phyloP scores from a whole-genome alignment of 2,888 invertebrate genomes.

The Drosophila neoperkinsi region DNA sequence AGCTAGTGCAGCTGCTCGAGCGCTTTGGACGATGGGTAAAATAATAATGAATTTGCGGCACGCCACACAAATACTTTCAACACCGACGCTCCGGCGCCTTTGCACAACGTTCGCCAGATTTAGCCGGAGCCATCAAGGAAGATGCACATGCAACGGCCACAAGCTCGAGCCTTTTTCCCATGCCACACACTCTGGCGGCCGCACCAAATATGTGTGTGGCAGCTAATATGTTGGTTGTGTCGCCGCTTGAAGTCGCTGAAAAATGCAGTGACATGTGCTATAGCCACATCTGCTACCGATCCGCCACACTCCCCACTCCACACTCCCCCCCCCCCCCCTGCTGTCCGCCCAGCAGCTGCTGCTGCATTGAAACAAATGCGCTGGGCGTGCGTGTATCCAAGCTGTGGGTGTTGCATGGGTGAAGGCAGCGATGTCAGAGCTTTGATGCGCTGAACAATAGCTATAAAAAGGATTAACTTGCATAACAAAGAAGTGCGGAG shows the following conservation, averaged over 20 bases:
- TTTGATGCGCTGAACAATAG: constrained; percentile 78
- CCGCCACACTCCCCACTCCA: neutral
- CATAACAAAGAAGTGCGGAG: constrained; percentile 71
- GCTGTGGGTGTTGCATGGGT: neutral
- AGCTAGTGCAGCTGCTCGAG: constrained; percentile 34
- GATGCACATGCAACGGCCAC: constrained; percentile 71
- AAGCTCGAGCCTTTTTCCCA: constrained; percentile 9
- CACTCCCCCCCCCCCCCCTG: neutral
- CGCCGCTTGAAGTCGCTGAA: constrained; percentile 73
- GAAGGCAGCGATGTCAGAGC: constrained; percentile 45
- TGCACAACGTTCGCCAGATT: constrained; percentile 73
- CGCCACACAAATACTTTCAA: constrained; percentile 74
- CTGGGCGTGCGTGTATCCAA: constrained; percentile 53
- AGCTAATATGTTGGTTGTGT: constrained; percentile 78
- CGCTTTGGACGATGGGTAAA: constrained; percentile 47
- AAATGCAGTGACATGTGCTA: constrained; percentile 81
- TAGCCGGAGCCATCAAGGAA: constrained; percentile 70
- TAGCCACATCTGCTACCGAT: constrained; percentile 48
- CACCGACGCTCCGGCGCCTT: constrained; percentile 43
- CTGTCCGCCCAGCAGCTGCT: constrained; percentile 15
- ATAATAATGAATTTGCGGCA: constrained; percentile 81
- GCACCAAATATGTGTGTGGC: constrained; percentile 57
- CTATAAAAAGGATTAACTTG: constrained; percentile 80
- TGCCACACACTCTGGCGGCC: constrained; percentile 12
- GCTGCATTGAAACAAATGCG: constrained; percentile 70